A percentile compares a stretch with the other conserved stretches of the same genome.
Evolutionary conservation across 2,113 vertebrate genomes (phyloP).

Genomic region (Pandion haliaetus): DNA sequence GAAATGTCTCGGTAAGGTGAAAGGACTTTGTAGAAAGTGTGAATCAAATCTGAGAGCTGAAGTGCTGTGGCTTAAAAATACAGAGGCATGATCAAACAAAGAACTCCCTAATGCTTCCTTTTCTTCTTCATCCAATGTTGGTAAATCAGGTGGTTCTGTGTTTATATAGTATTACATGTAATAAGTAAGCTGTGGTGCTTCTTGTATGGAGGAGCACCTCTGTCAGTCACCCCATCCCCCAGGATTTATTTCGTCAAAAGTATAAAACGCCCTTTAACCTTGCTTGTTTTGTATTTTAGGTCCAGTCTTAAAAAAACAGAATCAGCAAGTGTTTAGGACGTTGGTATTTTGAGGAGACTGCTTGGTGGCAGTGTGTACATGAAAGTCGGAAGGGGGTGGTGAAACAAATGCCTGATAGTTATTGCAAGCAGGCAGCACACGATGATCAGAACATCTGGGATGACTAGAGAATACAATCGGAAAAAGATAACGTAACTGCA

Average conservation of each 20-base stretch:
- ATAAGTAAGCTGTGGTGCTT: neutral
- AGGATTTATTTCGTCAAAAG: neutral
- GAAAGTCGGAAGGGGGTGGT: neutral
- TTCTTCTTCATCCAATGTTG: neutral
- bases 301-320: neutral
- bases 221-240: neutral
- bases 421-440: neutral
- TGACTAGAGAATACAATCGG: neutral
- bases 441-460: neutral
- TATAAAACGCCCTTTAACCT: neutral
- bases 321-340: neutral
- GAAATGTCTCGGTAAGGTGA: neutral
- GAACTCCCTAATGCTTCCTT: neutral
- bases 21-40: neutral
- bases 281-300: neutral
- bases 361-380: neutral
- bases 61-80: neutral
- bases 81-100: neutral
- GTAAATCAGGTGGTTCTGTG: neutral
- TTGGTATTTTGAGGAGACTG: neutral
- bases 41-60: neutral
- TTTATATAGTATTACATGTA: neutral
- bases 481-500: neutral
- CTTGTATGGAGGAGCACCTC: neutral
- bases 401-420: neutral